Percentiles rank a stretch among this genome's conserved stretches.
These are phyloP conservation scores for Emydoidea blandingii DNA, from an alignment of 2,797 vertebrate species.

Conservation along the genomic window DNA sequence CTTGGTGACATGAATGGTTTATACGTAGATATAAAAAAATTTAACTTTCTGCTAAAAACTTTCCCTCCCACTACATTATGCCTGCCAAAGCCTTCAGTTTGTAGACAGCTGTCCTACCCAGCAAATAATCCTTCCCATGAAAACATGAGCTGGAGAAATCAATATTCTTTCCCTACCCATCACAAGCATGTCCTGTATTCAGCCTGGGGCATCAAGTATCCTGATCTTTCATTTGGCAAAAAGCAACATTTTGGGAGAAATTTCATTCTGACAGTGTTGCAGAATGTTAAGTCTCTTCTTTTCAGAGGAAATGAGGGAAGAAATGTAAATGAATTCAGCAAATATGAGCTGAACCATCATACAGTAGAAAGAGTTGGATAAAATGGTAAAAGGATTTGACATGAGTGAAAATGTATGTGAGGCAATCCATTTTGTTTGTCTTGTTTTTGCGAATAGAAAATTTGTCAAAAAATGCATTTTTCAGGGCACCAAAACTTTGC, in stretches of 20 bases:
- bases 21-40: background rate
- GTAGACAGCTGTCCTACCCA: background rate
- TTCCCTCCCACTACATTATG: background rate
- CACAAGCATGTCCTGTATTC: background rate
- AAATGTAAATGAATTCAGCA: background rate
- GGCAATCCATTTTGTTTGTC: background rate
- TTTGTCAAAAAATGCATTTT: background rate
- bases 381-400: background rate
- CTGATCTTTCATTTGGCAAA: background rate
- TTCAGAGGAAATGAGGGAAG: background rate
- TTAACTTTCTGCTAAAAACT: background rate
- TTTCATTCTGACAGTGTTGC: background rate
- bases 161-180: fast-evolving
- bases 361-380: background rate
- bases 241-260: background rate
- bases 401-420: background rate
- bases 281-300: background rate
- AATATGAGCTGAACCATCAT: fast-evolving
- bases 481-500: background rate
- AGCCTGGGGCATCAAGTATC: background rate
- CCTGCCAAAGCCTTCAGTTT: background rate
- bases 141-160: background rate
- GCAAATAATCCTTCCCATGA: background rate
- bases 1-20: background rate
- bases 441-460: background rate